Evolutionary conservation across 2,797 vertebrate species (phyloP), one percentile per base, ranked within the genome.

Genomic region (Anas bahamensis): DNA sequence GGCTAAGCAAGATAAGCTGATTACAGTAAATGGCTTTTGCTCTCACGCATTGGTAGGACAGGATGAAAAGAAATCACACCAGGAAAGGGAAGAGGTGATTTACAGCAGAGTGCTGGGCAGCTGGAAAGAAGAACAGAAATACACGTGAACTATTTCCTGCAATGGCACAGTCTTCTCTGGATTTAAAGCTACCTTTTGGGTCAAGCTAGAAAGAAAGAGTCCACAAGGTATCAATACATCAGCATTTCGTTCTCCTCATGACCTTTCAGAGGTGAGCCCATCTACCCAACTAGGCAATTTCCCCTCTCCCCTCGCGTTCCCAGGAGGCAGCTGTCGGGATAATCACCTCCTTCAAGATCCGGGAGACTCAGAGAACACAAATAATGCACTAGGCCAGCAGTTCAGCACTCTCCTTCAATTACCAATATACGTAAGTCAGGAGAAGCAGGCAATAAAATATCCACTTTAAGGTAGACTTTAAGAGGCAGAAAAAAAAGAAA

Each of bases 341-440:
- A 97, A 95, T 97, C 94, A 93, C 91, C 88, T 89, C 63, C 70
- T 91, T 88, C 93, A 93, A 89, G 87, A 93, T 90, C 59, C 76
- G 3, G 1, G 83, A 94, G 94, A 72, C 87, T 86, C 81, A 77
- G 84, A 93, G 92, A 95, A 89, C 77, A 96, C 91, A 93, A 90
- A 91, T 96, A 95, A 95, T 88, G 88, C 55, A 92, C 90, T 44
- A 77, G 92, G 86, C 87, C 94, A 95, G 92, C 88, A 95, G 94
- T 93, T 96, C 87, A 95, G 89, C 94, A 94, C 91, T 97, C 92
- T 93, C 69, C 89, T 96, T 93, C 93, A 95, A 95, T 95, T 96
- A 96, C 93, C 86, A 82, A 85, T 75, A 90, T 29, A 96, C 22
- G 14, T 88, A 96, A 90, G 86, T 96, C 79, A 96, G 65, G 31